phyloP scores from a whole-genome alignment of 2,888 invertebrate genomes.

The Cephus pygmeus region DNA sequence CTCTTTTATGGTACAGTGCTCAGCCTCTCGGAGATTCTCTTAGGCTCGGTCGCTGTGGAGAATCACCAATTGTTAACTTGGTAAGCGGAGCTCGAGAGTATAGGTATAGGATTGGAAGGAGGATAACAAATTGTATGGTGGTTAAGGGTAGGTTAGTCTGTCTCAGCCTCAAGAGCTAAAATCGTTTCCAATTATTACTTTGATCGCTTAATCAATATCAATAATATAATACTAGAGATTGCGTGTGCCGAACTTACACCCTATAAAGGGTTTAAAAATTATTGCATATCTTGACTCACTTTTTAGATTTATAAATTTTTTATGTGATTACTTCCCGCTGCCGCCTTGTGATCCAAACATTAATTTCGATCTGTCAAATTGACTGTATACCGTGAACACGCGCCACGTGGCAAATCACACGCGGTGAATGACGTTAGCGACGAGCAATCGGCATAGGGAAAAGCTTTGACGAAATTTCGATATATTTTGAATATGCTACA shows the following conservation, averaged over 20 bases:
- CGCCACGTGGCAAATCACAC: too few relatives aligned
- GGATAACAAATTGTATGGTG: neutral
- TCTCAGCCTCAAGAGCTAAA: neutral
- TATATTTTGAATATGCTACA: neutral
- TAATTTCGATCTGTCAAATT: too few relatives aligned
- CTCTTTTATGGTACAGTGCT: slow-evolving; percentile 4
- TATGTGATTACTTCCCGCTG: too few relatives aligned
- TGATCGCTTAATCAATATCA: neutral
- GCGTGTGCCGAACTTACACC: too few relatives aligned
- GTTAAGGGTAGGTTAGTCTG: neutral
- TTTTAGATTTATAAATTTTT: too few relatives aligned
- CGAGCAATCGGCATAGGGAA: too few relatives aligned
- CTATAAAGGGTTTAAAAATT: too few relatives aligned
- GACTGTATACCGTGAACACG: too few relatives aligned
- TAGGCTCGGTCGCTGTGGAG: slow-evolving; percentile 8
- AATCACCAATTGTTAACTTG: slow-evolving; percentile 10
- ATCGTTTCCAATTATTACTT: neutral
- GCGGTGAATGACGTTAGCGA: too few relatives aligned
- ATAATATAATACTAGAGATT: neutral
- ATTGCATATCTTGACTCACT: too few relatives aligned
- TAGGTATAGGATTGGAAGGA: neutral
- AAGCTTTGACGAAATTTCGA: too few relatives aligned
- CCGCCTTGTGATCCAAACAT: too few relatives aligned
- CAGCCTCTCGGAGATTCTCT: neutral
- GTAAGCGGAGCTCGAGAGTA: neutral